phyloP scores from a whole-genome alignment of 1,140 invertebrate species.

The Lepidurus arcticus region DNA sequence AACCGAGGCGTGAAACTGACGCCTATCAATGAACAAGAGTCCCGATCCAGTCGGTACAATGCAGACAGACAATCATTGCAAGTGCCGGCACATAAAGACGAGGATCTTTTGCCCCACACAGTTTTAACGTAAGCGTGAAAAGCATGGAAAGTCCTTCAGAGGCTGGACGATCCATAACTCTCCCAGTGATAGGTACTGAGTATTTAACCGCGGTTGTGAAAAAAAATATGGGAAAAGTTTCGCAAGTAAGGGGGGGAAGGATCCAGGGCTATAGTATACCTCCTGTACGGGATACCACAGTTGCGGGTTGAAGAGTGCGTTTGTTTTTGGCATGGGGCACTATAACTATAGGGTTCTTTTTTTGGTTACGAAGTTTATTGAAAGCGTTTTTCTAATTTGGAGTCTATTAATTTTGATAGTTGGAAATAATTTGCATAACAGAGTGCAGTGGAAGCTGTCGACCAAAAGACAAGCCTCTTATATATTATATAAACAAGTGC shows the following conservation, averaged over 20 bases:
- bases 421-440: not conserved
- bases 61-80: slow-evolving; percentile 8
- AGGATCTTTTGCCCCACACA: slow-evolving; percentile 3
- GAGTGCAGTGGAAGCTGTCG: slow-evolving; percentile 20
- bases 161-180: not conserved
- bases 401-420: not conserved
- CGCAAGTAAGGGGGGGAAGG: not conserved
- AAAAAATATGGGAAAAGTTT: not conserved
- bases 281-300: not conserved
- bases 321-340: not conserved
- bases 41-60: not conserved
- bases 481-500: slow-evolving; percentile 15
- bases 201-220: slow-evolving; percentile 15
- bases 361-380: not conserved
- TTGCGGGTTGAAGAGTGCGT: not conserved
- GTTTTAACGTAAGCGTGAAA: not conserved
- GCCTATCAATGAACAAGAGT: not conserved
- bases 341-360: not conserved
- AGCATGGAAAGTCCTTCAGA: not conserved
- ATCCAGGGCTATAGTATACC: not conserved
- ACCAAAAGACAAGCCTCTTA: slow-evolving; percentile 11
- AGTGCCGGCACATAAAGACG: not conserved
- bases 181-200: not conserved
- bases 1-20: not conserved
- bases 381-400: not conserved